Percentiles rank a stretch among this genome's conserved stretches.
phyloP scores from a whole-genome alignment of 2,113 vertebrate genomes.

The Sakesphorus luctuosus region DNA sequence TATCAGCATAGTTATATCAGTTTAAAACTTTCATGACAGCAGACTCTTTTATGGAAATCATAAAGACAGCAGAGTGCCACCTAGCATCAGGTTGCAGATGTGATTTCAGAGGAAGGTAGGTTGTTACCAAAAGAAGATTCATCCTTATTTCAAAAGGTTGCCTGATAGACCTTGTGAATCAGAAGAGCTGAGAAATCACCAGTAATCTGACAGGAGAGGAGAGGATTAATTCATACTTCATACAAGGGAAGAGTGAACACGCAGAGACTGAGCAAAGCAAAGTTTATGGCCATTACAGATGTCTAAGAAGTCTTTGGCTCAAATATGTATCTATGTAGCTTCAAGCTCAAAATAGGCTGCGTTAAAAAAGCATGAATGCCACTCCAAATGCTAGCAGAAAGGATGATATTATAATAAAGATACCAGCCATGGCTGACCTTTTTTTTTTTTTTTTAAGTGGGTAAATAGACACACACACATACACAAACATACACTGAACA shows the following conservation, averaged over 20 bases:
- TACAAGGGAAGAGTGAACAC: background rate
- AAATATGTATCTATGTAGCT: background rate
- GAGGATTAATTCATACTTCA: background rate
- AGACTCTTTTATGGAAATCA: background rate
- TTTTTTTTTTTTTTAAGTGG: background rate
- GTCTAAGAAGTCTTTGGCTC: background rate
- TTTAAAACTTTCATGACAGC: background rate
- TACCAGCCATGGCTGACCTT: background rate
- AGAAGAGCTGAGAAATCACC: background rate
- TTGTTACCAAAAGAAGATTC: background rate
- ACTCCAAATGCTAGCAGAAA: background rate
- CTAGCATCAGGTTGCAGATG: background rate
- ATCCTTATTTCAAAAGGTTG: background rate
- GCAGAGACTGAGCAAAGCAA: background rate
- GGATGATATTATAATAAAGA: background rate
- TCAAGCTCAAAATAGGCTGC: background rate
- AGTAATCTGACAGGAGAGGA: background rate
- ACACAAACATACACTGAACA: background rate
- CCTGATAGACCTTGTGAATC: background rate
- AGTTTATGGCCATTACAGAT: background rate
- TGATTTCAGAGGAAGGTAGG: background rate
- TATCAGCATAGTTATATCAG: background rate
- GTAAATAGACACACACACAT: accelerated
- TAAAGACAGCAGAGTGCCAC: background rate
- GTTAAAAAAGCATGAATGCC: background rate